Evolutionary conservation across 2,888 invertebrate genomes (phyloP).

Genomic region (Machimus atricapillus): DNA sequence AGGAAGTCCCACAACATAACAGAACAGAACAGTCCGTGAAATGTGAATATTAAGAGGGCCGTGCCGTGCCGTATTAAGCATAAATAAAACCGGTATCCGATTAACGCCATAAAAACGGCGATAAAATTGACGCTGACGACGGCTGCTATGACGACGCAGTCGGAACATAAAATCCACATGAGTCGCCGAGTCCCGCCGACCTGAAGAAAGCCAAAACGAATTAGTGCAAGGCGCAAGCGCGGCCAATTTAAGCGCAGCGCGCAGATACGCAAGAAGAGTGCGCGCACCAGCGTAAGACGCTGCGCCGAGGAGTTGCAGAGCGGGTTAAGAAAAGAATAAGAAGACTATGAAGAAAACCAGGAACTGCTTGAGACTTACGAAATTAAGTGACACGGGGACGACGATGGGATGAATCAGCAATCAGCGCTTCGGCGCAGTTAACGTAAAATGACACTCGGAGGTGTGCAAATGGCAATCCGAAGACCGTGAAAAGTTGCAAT

Average conservation of each 20-base stretch:
- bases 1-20: slow-evolving; percentile 4
- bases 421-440: neutral
- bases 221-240: neutral
- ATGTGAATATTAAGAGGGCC: slow-evolving; percentile 2
- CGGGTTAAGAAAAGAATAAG: too few species aligned
- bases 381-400: neutral
- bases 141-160: neutral
- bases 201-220: neutral
- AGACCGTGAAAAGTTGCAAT: slow-evolving; percentile 26
- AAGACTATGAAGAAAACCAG: neutral
- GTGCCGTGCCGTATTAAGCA: neutral
- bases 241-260: neutral
- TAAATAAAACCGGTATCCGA: slow-evolving; percentile 27
- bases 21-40: slow-evolving; percentile 7
- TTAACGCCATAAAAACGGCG: neutral
- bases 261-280: neutral
- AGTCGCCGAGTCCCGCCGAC: neutral
- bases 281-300: neutral
- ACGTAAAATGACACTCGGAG: slow-evolving; percentile 15
- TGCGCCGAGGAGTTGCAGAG: neutral
- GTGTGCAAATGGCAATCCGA: slow-evolving; percentile 16
- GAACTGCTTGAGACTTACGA: neutral
- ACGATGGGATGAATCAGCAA: slow-evolving; percentile 14
- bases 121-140: neutral
- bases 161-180: neutral